These are phyloP conservation scores for Clanis bilineata DNA, from an alignment of 2,888 invertebrate species.

Conservation along the genomic window DNA sequence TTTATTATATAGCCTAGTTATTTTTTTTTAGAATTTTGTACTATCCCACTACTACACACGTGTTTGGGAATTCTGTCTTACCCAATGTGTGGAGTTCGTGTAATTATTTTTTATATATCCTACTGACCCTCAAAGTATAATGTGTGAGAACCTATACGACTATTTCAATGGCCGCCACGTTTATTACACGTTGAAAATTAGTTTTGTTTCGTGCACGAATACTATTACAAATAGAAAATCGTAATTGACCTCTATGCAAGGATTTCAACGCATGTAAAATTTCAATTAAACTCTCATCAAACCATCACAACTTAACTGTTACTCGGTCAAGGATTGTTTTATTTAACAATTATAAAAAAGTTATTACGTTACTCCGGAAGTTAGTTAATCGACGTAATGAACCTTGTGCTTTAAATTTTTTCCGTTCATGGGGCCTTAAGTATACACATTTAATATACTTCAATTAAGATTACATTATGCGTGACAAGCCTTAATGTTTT, in stretches of 20 bases:
- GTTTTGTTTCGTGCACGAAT: constrained; percentile 10
- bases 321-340: constrained; percentile 9
- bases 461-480: not conserved
- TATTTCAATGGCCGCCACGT: not conserved
- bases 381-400: not conserved
- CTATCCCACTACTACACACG: too few species aligned
- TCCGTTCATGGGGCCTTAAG: not conserved
- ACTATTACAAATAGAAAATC: constrained; percentile 10
- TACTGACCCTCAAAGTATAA: not conserved
- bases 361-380: not conserved
- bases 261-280: constrained; percentile 8
- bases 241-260: not conserved
- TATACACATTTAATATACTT: not conserved
- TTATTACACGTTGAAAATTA: constrained; percentile 3
- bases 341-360: not conserved
- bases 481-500: too few species aligned
- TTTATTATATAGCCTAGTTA: too few species aligned
- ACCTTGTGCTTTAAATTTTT: not conserved
- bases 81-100: too few species aligned
- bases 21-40: too few species aligned
- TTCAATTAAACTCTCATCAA: constrained; percentile 5
- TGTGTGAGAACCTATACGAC: not conserved
- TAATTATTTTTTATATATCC: not conserved
- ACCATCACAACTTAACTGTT: constrained; percentile 1
- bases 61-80: too few species aligned